These are phyloP conservation scores for Lepidurus apus DNA, from an alignment of 1,140 invertebrate genomes.

Conservation along the genomic window DNA sequence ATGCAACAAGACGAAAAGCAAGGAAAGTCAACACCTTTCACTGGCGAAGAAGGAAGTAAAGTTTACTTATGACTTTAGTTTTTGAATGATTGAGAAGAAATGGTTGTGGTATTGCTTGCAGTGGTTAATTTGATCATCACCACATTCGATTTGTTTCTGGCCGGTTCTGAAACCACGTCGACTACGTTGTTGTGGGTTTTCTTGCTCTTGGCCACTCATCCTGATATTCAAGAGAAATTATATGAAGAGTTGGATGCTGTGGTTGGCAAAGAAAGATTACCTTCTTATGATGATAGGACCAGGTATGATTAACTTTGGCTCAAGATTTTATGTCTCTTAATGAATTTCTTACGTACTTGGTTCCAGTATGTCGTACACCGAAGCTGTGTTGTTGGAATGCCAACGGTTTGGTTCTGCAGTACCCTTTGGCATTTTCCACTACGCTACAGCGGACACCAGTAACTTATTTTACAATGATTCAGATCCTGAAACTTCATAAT, in stretches of 20 bases:
- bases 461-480: neutral
- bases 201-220: conserved; percentile 41
- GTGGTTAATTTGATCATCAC: neutral
- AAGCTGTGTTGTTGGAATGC: conserved; percentile 22
- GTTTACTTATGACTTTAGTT: neutral
- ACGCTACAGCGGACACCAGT: neutral
- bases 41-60: neutral
- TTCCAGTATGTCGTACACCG: conserved; percentile 1
- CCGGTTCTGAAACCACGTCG: conserved; percentile 42
- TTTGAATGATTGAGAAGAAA: neutral
- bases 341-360: too few relatives aligned
- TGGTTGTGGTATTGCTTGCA: neutral
- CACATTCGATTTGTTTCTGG: conserved; percentile 4
- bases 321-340: too few relatives aligned
- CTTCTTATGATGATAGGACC: conserved; percentile 37
- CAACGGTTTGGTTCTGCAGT: conserved; percentile 9
- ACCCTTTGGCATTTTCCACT: conserved; percentile 11
- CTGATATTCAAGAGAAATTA: conserved; percentile 42
- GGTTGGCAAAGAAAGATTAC: conserved; percentile 39
- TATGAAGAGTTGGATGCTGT: conserved; percentile 43
- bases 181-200: conserved; percentile 44
- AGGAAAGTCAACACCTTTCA: neutral
- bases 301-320: conserved; percentile 5
- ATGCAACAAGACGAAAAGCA: neutral
- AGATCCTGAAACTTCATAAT: neutral